phyloP scores from a whole-genome alignment of 2,888 invertebrate genomes.

The Diarsia brunnea region DNA sequence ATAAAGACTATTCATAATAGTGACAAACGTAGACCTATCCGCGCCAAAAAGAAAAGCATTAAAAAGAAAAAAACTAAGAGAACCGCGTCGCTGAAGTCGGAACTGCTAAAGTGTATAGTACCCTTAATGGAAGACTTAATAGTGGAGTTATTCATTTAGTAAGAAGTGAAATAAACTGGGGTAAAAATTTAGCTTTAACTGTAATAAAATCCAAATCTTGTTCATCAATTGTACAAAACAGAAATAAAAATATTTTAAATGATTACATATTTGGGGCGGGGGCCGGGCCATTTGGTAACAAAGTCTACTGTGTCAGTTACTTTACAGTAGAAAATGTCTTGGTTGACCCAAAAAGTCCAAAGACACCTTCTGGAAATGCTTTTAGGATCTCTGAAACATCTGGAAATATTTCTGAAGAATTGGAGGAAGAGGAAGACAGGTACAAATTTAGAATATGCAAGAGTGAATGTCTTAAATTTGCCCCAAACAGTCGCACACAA shows the following conservation, averaged over 20 bases:
- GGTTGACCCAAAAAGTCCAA: constrained; percentile 41
- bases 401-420: constrained; percentile 43
- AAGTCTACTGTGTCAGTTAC: constrained; percentile 82
- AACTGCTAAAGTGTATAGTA: neutral
- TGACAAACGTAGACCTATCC: constrained; percentile 57
- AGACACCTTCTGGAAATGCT: neutral
- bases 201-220: constrained; percentile 75
- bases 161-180: constrained; percentile 72
- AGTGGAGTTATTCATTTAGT: constrained; percentile 51
- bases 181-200: constrained; percentile 58
- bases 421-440: constrained; percentile 60
- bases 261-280: constrained; percentile 78
- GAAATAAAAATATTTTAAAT: constrained; percentile 72
- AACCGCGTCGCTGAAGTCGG: neutral
- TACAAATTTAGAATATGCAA: constrained; percentile 72
- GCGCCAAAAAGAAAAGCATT: constrained; percentile 22
- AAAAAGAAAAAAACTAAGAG: neutral
- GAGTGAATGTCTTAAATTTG: constrained; percentile 66
- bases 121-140: constrained; percentile 12
- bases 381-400: constrained; percentile 18
- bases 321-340: constrained; percentile 79
- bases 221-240: constrained; percentile 67
- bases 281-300: constrained; percentile 70
- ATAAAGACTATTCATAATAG: constrained; percentile 73
- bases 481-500: constrained; percentile 52